Base-by-base conservation (phyloP, 2,888 invertebrate genomes). In the Mantis religiosa region DNA sequence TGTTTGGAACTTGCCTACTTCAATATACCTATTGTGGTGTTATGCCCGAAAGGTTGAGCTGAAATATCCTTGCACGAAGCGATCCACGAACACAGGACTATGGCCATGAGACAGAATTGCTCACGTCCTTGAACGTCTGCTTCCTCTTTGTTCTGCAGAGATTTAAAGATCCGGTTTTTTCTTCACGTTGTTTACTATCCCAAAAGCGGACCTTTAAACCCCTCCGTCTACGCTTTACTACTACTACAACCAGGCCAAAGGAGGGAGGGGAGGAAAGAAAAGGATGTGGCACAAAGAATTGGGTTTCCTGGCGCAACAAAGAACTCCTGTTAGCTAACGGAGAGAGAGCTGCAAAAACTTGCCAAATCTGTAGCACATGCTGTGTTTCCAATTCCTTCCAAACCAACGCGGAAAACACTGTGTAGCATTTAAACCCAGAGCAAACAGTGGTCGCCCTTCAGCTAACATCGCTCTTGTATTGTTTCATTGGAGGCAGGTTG, bases 141-240 rank as follows among this genome's bases (percentile, higher is more conserved):
- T 71, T 71, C 54, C 54, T 71, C 54, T 20, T 71, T 71, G 54
- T 85, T 14, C 54, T 85, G 47, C 54, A 71, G 54, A 71, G 34
- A 85, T 85, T 85, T 85, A 85, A 85, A 85, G 85, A 28, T 85
- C 85, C 47, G 27, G 27, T 85, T 85, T 47, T 27, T 85, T 47
- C 85, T 85, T 84, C 15, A 15, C 47, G 28, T 28, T 85, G 47
- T 15, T 54, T 54, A 54, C 54, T 85, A 54, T 47, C 20, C 85
- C 15, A 85, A 41, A 85, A 15, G 41, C 54, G 85, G 85, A 85
- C 85, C 85, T 85, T 85, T 85, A 85, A 85, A 85, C 54, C 85
- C 41, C 25, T 71, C 54, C 54, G 20, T 25, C 54, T 20, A 25
- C 8, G 54, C 20, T 25, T 71, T 71, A 71, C 54, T 54, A 54